Base-by-base conservation (phyloP, 2,888 invertebrate species). In the Achlya flavicornis region DNA sequence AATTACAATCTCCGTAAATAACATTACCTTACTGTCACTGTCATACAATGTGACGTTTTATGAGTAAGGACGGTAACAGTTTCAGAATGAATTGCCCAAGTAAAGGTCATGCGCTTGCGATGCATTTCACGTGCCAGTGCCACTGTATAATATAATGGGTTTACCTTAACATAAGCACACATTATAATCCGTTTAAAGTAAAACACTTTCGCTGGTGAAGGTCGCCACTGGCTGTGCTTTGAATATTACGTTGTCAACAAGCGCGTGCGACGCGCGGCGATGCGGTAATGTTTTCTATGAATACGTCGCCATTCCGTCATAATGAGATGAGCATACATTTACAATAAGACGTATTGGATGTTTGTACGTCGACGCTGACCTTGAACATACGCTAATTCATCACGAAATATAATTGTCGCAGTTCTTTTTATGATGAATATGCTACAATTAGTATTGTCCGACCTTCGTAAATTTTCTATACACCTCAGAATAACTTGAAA, bases 121-220 rank as follows among this genome's bases (percentile, higher is more conserved):
- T 73, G 70, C 74, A 68, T 69, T 73, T 62, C 74, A 75, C 79
- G 76, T 73, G 67, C 57, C 66, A 63, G 26, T 26, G 1, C 26
- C 66, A 63, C 63, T 59, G 63, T 43, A 66, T 65, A 67, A 63
- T 66, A 67, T 65, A 41, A 41, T 60, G 60, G 41, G 26, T 26
- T 60, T 16, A n/a, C 16, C 60, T 68, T 71, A 66, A 70, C 69
- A 69, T 69, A 73, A 79, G 70, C 66, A 63, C 70, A 73, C 74
- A 79, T 78, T 80, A 84, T 84, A 84, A 87, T 86, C 80, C 76
- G 79, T 83, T 83, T 82, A 78, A 79, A 86, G 85, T 86, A 81
- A 88, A 90, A 87, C 88, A 90, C 91, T 91, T 91, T 91, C 90
- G 68, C 87, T 68, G 38, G 67, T 82, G 89, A 90, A 91, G 91